Evolutionary conservation across 1,140 invertebrate species (phyloP), one percentile per base, ranked within the genome.

Genomic region (Calephelis nemesis): DNA sequence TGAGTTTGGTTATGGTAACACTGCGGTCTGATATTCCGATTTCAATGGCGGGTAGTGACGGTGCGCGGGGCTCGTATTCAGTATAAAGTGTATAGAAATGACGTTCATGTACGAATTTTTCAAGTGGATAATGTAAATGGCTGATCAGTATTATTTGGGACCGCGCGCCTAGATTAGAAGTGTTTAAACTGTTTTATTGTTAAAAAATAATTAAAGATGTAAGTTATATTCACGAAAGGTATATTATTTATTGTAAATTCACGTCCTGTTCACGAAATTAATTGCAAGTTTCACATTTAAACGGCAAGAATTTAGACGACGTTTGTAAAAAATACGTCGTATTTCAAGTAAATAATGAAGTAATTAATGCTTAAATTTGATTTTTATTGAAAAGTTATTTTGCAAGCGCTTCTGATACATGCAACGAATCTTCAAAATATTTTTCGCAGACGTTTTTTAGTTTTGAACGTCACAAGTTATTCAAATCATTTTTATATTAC

Each of bases 21-120:
- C 60, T 62, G 65, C 19, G 67, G 49, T 68, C 67, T 73, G 73
- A 72, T 65, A 67, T 62, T 48, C 19, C 39, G 69, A n/a, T 54
- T 69, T 45, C 50, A 63, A 70, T 71, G 77, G 81, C 75, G 52
- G 81, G 82, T 87, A 83, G 82, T 86, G 84, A 84, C 83, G 83
- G 83, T 81, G 84, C 78, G 82, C 80, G 82, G 82, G 63, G 70
- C 63, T 76, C 42, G 58, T 63, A 64, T 68, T 64, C 67, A 65
- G 63, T 48, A 47, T n/a, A 42, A 63, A 45, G 52, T 63, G 62
- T 12, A 48, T 50, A 19, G 45, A 7, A n/a, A 62, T 73, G 68
- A 63, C 52, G 60, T 69, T 72, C 71, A 50, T 62, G 15, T 68
- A 58, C 60, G 65, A 42, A 45, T 40, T 48, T 15, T 15, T 58